Evolutionary conservation across 2,113 vertebrate species (phyloP).

Genomic region (Fukomys damarensis): DNA sequence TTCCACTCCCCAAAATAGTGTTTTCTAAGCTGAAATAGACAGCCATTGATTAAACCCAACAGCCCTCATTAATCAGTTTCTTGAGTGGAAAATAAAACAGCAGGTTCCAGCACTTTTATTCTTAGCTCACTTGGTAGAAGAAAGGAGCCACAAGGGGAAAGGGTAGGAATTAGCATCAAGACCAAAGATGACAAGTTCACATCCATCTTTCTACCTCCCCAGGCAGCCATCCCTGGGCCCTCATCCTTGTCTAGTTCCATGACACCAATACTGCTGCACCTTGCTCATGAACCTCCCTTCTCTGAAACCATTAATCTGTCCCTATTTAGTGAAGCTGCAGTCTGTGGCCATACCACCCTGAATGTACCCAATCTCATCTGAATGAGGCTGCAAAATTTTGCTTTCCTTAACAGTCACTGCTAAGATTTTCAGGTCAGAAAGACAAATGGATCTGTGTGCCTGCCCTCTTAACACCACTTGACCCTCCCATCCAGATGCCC

Average conservation of each 20-base stretch:
- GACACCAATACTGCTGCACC: neutral
- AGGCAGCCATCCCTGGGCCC: neutral
- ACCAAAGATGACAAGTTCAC: neutral
- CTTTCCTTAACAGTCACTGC: neutral
- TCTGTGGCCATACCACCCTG: no score
- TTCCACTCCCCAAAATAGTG: constrained; percentile 68
- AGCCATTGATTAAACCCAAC: constrained; percentile 75
- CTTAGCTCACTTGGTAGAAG: neutral
- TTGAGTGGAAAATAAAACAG: constrained; percentile 73
- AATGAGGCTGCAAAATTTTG: neutral
- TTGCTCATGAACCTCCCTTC: neutral
- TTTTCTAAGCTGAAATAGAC: constrained; percentile 69
- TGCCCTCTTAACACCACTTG: neutral
- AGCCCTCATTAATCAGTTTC: constrained; percentile 70
- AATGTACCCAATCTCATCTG: no score
- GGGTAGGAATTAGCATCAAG: neutral
- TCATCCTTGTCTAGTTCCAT: neutral
- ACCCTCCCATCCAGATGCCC: neutral
- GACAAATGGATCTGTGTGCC: neutral
- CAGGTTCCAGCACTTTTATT: constrained; percentile 59
- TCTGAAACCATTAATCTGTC: constrained; percentile 16
- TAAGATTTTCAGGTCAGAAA: neutral
- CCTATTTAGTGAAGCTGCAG: neutral
- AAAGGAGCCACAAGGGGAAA: neutral
- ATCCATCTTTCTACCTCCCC: neutral